Base-by-base conservation (phyloP, 2,888 invertebrate species). In the Drosophila melanosoma region DNA sequence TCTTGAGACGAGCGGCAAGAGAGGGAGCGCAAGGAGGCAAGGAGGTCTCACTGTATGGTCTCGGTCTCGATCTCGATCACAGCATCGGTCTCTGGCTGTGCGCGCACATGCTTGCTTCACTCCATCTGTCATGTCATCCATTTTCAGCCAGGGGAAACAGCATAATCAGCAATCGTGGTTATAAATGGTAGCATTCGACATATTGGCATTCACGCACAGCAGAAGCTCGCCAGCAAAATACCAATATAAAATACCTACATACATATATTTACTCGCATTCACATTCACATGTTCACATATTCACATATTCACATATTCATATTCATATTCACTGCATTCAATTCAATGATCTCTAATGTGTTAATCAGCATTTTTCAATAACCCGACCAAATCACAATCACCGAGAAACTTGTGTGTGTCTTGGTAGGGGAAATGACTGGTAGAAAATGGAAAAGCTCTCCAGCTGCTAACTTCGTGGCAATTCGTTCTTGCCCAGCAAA, bases 111-210 rank as follows among this genome's bases (percentile, higher is more conserved):
- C 84, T 35, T 72, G 78, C 83, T 83, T 70, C 83, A 82, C 78
- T 90, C 90, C 91, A 91, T 91, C 91, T 91, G 91, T 91, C 91
- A 91, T 91, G 90, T 91, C 92, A 91, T 91, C 85, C 89, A 85
- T 88, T 83, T 83, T 81, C 86, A 80, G 89, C 80, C 81, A 82
- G 79, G 80, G 80, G 90, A 89, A 89, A 91, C 91, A 89, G 91
- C 91, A 90, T 89, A 89, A 91, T 91, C 91, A 91, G 91, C 89
- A 84, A 88, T 89, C 90, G 81, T 91, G 89, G 91, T 91, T 89
- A 88, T 91, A 91, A 91, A 91, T 91, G 91, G 91, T 91, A 91
- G 91, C 91, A 87, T 91, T 90, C 91, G 91, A 91, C 88, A 83
- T 91, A 90, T 91, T 90, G 90, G 90, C 91, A 90, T 89, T 81